Percentiles rank a stretch among this genome's conserved stretches.
These are phyloP conservation scores for Xestia c-nigrum DNA, from an alignment of 2,888 invertebrate genomes.

Conservation along the genomic window DNA sequence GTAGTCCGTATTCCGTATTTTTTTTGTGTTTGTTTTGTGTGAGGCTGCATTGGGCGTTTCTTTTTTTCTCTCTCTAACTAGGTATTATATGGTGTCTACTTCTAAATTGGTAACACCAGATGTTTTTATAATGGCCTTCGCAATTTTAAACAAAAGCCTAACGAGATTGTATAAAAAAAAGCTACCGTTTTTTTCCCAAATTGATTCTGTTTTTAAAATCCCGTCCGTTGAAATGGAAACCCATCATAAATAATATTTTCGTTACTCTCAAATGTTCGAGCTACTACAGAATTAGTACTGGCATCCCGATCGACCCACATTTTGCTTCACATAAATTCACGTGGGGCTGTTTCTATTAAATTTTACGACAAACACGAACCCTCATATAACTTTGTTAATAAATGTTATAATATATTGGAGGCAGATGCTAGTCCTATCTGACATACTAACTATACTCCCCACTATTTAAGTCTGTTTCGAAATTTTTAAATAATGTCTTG, in stretches of 20 bases:
- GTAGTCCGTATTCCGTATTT: constrained; percentile 16
- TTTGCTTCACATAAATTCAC: constrained; percentile 81
- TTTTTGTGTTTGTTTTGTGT: constrained; percentile 11
- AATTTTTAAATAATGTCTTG: constrained; percentile 63
- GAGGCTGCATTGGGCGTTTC: constrained; percentile 12
- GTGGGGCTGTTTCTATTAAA: constrained; percentile 86
- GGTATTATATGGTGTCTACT: neutral
- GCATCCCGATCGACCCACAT: constrained; percentile 75
- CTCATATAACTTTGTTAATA: constrained; percentile 89
- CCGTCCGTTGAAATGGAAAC: constrained; percentile 65
- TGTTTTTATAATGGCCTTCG: constrained; percentile 33
- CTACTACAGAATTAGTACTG: constrained; percentile 76
- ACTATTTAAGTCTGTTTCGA: constrained; percentile 68
- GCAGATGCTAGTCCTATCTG: constrained; percentile 76
- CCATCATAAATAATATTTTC: constrained; percentile 71
- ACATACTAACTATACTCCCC: constrained; percentile 62
- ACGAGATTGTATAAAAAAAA: constrained; percentile 23
- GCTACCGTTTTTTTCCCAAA: neutral
- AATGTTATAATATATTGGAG: constrained; percentile 84
- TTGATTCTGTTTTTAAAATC: constrained; percentile 55
- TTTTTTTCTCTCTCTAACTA: neutral
- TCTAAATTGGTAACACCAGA: constrained; percentile 38
- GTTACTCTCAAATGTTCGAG: constrained; percentile 68
- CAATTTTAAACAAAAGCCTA: constrained; percentile 23
- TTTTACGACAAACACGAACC: constrained; percentile 87